Evolutionary conservation across 2,888 invertebrate genomes (phyloP).

Genomic region (Xylocampa areola): DNA sequence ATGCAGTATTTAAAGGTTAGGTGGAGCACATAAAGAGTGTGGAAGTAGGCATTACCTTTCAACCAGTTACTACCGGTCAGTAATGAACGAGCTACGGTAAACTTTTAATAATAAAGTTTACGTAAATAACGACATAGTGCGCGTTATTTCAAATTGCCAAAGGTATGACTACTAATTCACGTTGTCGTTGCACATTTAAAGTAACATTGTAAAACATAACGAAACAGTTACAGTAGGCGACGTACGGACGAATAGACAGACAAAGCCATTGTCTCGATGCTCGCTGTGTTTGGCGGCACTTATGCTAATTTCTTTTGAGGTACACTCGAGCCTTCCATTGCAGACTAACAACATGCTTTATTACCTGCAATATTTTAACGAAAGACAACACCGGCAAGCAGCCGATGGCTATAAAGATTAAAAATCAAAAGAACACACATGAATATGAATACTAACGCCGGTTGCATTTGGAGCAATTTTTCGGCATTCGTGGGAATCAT

Average conservation of each 20-base stretch:
- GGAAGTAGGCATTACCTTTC: constrained; percentile 57
- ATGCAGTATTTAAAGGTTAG: constrained; percentile 57
- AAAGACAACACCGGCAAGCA: constrained; percentile 61
- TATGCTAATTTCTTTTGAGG: constrained; percentile 88
- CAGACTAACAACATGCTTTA: constrained; percentile 75
- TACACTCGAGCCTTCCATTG: constrained; percentile 76
- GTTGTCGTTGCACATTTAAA: constrained; percentile 72
- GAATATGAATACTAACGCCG: constrained; percentile 8
- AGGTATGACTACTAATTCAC: constrained; percentile 58
- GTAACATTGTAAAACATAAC: constrained; percentile 75
- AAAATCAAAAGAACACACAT: constrained; percentile 3
- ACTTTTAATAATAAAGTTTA: constrained; percentile 63
- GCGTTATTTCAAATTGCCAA: constrained; percentile 58
- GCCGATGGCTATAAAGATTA: constrained; percentile 51
- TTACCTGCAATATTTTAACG: constrained; percentile 75
- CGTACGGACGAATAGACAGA: constrained; percentile 79
- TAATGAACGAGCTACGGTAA: constrained; percentile 54
- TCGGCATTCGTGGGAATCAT: not conserved
- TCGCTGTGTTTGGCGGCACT: constrained; percentile 81
- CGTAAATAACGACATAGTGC: constrained; percentile 54
- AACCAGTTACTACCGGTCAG: constrained; percentile 50
- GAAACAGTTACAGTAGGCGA: constrained; percentile 78
- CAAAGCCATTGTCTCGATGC: constrained; percentile 86
- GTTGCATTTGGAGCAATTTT: constrained; percentile 14
- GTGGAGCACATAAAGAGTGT: constrained; percentile 53